phyloP scores from a whole-genome alignment of 2,797 vertebrate genomes.

The Pipistrellus pipistrellus region DNA sequence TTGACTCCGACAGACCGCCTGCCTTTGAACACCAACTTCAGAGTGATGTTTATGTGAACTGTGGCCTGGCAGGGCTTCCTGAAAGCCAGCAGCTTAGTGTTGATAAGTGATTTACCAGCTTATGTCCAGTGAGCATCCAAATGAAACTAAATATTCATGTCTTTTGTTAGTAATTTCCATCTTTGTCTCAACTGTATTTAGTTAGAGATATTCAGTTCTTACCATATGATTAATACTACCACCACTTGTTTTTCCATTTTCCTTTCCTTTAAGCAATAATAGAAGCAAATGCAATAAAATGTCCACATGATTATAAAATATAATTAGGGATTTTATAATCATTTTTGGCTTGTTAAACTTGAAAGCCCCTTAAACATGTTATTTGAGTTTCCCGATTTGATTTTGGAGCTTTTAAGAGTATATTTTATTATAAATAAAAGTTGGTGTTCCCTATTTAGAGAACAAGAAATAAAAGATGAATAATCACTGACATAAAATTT shows the following conservation, averaged over 20 bases:
- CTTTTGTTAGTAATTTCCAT: neutral
- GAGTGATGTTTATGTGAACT: neutral
- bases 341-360: conserved; percentile 24
- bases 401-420: neutral
- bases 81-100: neutral
- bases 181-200: conserved; percentile 7
- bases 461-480: conserved; percentile 40
- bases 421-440: neutral
- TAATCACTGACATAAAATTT: neutral
- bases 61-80: neutral
- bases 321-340: neutral
- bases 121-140: neutral
- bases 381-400: conserved; percentile 20
- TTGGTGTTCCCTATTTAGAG: neutral
- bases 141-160: conserved; percentile 8
- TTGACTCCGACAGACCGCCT: neutral
- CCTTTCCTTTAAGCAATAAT: neutral
- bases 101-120: neutral
- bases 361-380: neutral
- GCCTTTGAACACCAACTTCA: neutral
- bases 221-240: neutral
- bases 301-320: neutral
- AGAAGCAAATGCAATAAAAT: conserved; percentile 38
- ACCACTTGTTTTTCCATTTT: conserved; percentile 1
- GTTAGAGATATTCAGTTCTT: conserved; percentile 3